These are phyloP conservation scores for Eublepharis macularius DNA, from an alignment of 2,113 vertebrate species.

Conservation along the genomic window DNA sequence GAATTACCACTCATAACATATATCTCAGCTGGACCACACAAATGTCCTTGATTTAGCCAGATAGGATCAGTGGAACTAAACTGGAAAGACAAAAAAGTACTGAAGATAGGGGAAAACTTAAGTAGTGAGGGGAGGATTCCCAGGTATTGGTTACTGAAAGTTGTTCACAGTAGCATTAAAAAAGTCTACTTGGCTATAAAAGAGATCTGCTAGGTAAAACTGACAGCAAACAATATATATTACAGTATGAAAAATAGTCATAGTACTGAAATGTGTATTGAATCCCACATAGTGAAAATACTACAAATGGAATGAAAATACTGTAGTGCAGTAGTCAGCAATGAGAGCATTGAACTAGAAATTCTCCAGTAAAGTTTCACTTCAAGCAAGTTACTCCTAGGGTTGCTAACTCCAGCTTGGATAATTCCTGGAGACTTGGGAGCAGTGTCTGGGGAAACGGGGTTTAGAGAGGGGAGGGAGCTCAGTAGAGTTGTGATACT, in stretches of 20 bases:
- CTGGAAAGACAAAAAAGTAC: background rate
- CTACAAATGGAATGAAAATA: background rate
- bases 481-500: too few relatives aligned
- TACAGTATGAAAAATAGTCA: conserved; percentile 10
- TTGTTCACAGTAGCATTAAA: background rate
- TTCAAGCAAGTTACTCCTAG: background rate
- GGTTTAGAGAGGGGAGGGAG: too few relatives aligned
- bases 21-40: conserved; percentile 8
- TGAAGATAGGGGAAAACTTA: conserved; percentile 24
- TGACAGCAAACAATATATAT: conserved; percentile 17
- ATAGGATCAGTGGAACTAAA: conserved; percentile 13
- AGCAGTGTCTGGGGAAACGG: too few relatives aligned
- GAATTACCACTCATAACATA: conserved; percentile 8
- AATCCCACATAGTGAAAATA: background rate
- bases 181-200: background rate
- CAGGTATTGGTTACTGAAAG: conserved; percentile 48
- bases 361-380: background rate
- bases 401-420: too few relatives aligned
- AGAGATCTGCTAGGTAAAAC: background rate
- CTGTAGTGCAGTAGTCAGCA: too few relatives aligned
- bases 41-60: conserved; percentile 18
- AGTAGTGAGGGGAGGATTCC: conserved; percentile 14
- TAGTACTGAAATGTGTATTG: background rate
- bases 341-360: background rate
- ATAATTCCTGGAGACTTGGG: too few relatives aligned